Base-by-base conservation (phyloP, 1,140 invertebrate species). In the Drosophila nannoptera region DNA sequence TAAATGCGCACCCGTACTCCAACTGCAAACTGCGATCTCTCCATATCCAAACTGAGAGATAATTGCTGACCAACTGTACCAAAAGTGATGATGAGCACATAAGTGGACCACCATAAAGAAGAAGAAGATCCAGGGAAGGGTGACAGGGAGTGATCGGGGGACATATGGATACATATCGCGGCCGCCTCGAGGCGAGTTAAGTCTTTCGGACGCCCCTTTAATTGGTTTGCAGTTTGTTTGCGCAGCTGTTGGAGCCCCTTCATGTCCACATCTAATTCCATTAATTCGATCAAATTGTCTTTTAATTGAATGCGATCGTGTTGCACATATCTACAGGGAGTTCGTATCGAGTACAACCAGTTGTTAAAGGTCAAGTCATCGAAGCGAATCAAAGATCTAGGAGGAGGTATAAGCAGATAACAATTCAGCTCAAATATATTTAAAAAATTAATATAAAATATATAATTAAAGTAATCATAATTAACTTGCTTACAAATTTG, bases 211-310 rank as follows among this genome's bases (percentile, higher is more conserved):
- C 36, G 40, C 38, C 31, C 76, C 52, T 63, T 83, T 77, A 84
- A 84, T 84, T 84, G 77, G 76, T 84, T 84, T 84, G 80, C 81
- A 66, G 81, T 56, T 67, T 84, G 76, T 84, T 84, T 84, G 77
- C 52, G 80, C 80, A 84, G 80, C 81, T 84, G 80, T 56, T 64
- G 62, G 62, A 12, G 58, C 38, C 50, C 61, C 62, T 64, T 63
- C 29, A n/a, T 60, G 64, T 71, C 69, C 67, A 59, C 70, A 80
- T 66, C 59, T 80, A 84, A 84, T 84, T 84, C 49, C 76, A 84
- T 84, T 84, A 84, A 84, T 86, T 84, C 76, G 81, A 83, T 80
- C 42, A 84, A 84, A 84, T 84, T 86, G 80, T 86, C 80, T 84
- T 84, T 84, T 84, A 84, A 84, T 84, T 84, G 80, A 84, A 86